Conservation (phyloP, 2,888 invertebrate genomes). For the Drosophila suboccidentalis region DNA sequence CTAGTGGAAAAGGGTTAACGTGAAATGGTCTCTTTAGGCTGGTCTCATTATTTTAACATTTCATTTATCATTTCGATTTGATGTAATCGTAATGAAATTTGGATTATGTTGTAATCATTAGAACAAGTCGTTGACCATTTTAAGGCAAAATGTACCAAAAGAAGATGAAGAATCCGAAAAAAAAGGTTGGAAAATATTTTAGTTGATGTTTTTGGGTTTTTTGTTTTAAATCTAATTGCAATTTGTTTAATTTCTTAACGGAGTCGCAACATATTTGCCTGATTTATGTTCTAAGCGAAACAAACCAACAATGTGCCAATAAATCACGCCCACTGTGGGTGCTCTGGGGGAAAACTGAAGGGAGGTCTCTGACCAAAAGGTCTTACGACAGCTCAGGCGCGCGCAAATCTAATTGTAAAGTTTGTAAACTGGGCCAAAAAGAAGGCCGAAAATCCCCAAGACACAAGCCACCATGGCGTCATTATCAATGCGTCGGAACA, state of each 20-base stretch:
- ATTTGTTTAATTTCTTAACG: slow-evolving; percentile 40
- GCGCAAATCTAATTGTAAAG: slow-evolving; percentile 77
- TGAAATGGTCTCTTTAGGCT: slow-evolving; percentile 38
- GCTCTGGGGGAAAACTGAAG: background rate
- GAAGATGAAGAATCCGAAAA: background rate
- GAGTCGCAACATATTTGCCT: slow-evolving; percentile 63
- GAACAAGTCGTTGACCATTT: slow-evolving; percentile 36
- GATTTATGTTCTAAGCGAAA: slow-evolving; percentile 61
- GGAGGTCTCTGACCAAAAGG: slow-evolving; percentile 42
- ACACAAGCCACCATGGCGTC: slow-evolving; percentile 53
- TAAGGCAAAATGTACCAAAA: slow-evolving; percentile 11
- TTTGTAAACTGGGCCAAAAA: slow-evolving; percentile 65
- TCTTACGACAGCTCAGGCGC: slow-evolving; percentile 48
- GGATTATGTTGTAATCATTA: slow-evolving; percentile 77
- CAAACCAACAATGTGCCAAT: slow-evolving; percentile 67
- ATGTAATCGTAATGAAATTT: slow-evolving; percentile 77
- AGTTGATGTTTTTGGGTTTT: slow-evolving; percentile 5
- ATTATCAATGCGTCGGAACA: slow-evolving; percentile 61
- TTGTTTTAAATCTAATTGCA: slow-evolving; percentile 24
- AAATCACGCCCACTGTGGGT: slow-evolving; percentile 58
- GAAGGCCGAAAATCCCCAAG: slow-evolving; percentile 44
- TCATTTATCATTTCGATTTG: slow-evolving; percentile 77
- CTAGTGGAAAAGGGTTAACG: slow-evolving; percentile 59
- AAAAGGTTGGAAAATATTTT: slow-evolving; percentile 35
- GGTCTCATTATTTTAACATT: slow-evolving; percentile 75